These are phyloP conservation scores for Theonella swinhoei DNA, from an alignment of 37 sponge, comb jelly and placozoan genomes.

Conservation along the genomic window DNA sequence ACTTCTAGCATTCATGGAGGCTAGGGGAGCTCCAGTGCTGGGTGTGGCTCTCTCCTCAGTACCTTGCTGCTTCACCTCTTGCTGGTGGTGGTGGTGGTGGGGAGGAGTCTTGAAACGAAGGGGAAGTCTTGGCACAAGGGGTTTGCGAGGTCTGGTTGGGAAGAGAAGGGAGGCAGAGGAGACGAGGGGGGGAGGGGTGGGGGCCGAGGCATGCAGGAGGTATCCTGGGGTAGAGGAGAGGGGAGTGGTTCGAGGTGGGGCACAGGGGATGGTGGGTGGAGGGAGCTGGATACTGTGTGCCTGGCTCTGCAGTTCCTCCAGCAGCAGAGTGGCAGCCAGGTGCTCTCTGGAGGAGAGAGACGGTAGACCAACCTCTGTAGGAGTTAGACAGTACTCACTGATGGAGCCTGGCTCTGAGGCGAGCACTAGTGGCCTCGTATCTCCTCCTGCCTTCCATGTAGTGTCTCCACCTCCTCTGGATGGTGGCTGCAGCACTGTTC, in stretches of 20 bases:
- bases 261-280: not conserved
- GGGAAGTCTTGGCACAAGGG: not conserved
- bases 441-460: conserved; percentile 63
- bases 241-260: not conserved
- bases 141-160: conserved; percentile 12
- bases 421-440: conserved; percentile 62
- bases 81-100: no score
- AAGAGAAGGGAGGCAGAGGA: conserved; percentile 19
- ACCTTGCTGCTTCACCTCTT: not conserved
- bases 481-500: conserved; percentile 59
- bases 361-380: not conserved
- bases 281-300: conserved; percentile 40
- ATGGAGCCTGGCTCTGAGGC: conserved; percentile 66
- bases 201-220: conserved; percentile 23
- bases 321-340: conserved; percentile 34
- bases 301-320: conserved; percentile 42
- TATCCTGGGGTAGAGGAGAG: not conserved
- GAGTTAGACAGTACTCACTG: conserved; percentile 25
- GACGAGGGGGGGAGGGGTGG: not conserved
- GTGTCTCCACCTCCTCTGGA: conserved; percentile 76
- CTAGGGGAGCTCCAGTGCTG: not conserved
- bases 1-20: no score
- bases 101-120: not conserved
- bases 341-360: conserved; percentile 22
- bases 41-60: not conserved